Conservation (phyloP, 1,140 invertebrate genomes). For the Drosophila oshimai region DNA sequence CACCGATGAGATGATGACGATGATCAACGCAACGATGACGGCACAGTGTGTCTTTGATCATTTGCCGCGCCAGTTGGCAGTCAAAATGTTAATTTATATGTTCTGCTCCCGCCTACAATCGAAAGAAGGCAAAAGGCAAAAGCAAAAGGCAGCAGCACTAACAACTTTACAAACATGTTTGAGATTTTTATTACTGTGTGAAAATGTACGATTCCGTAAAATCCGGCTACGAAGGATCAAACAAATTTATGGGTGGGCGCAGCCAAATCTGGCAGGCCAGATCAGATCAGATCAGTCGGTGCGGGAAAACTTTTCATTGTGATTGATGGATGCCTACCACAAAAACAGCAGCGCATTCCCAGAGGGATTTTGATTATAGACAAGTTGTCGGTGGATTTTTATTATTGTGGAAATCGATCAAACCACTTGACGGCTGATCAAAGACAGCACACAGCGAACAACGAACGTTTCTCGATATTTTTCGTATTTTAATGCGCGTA, state of each 20-base stretch:
- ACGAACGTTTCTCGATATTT: constrained; percentile 28
- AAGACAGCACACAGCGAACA: constrained; percentile 46
- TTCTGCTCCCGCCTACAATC: constrained; percentile 57
- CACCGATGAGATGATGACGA: constrained; percentile 57
- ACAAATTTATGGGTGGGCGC: constrained; percentile 74
- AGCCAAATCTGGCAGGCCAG: constrained; percentile 24
- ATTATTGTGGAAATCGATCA: constrained; percentile 72
- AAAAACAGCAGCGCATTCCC: constrained; percentile 54
- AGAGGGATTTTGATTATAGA: constrained; percentile 67
- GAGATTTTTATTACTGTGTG: constrained; percentile 81
- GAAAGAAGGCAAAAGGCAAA: constrained; percentile 1
- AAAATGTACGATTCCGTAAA: constrained; percentile 72
- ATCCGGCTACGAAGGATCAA: constrained; percentile 62
- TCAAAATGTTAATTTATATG: constrained; percentile 81
- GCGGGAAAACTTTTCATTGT: constrained; percentile 47
- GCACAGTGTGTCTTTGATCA: constrained; percentile 76
- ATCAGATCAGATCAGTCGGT: constrained; percentile 20
- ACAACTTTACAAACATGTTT: constrained; percentile 81
- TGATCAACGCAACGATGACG: constrained; percentile 78
- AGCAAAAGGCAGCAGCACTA: constrained; percentile 41
- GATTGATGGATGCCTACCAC: constrained; percentile 65
- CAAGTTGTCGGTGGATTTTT: constrained; percentile 76
- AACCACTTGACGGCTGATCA: constrained; percentile 76
- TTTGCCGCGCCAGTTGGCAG: constrained; percentile 80
- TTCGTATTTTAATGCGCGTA: constrained; percentile 24